Conservation (phyloP, 2,113 vertebrate species). For the Pseudopodoces humilis region DNA sequence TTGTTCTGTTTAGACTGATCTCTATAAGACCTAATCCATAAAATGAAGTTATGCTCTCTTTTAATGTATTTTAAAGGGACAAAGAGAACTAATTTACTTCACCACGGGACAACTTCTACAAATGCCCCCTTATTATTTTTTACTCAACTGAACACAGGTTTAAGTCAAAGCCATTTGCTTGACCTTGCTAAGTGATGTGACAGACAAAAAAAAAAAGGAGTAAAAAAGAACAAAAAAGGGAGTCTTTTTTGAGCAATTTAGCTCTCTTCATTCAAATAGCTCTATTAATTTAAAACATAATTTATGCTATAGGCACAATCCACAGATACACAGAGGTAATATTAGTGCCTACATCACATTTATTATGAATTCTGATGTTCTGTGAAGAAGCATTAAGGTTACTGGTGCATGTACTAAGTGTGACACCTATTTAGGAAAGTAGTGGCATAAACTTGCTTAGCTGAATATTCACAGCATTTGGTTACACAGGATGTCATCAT, state of each 20-base stretch:
- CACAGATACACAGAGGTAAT: neutral
- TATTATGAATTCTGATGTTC: neutral
- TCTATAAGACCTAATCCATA: neutral
- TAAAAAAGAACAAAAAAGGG: neutral
- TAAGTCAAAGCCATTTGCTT: neutral
- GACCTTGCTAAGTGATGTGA: neutral
- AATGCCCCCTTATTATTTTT: neutral
- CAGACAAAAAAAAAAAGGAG: neutral
- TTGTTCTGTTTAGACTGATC: neutral
- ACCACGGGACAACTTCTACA: neutral
- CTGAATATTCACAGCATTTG: neutral
- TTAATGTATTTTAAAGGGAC: neutral
- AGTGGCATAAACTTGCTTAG: neutral
- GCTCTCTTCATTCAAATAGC: neutral
- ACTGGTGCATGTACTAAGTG: neutral
- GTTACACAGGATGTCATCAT: neutral
- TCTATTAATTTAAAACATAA: neutral
- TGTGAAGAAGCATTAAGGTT: neutral
- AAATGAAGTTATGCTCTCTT: neutral
- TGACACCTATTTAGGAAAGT: neutral
- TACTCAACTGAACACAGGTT: neutral
- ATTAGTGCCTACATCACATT: neutral
- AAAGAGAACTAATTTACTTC: neutral
- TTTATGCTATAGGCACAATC: neutral
- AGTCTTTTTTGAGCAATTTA: neutral